Percentiles rank a stretch among this genome's conserved stretches.
phyloP scores from a whole-genome alignment of 2,888 invertebrate species.

The Philaethria dido region DNA sequence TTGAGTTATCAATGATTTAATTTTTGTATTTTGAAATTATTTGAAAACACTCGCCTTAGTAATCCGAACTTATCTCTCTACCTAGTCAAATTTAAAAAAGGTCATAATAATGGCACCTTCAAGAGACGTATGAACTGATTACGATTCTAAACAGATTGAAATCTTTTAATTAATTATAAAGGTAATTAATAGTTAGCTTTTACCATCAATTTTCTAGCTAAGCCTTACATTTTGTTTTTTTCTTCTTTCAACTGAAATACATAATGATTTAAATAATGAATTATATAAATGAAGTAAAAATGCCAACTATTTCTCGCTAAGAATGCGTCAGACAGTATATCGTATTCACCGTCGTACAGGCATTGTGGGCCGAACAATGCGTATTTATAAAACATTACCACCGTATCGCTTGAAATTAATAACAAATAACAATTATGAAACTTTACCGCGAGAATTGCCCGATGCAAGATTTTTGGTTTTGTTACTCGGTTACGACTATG shows the following conservation, averaged over 20 bases:
- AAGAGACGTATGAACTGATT: no score
- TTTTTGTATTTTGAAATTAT: no score
- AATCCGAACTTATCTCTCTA: no score
- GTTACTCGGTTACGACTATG: conserved; percentile 28
- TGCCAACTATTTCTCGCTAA: conserved; percentile 29
- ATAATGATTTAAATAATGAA: background rate
- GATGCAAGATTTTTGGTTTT: conserved; percentile 60
- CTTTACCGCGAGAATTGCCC: conserved; percentile 81
- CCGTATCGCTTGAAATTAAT: conserved; percentile 84
- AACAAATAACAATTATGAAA: conserved; percentile 84
- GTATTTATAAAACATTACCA: conserved; percentile 84
- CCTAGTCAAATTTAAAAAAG: no score
- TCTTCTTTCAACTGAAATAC: background rate
- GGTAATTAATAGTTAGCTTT: no score
- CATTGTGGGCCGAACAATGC: conserved; percentile 83
- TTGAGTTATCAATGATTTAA: no score
- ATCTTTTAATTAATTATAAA: no score
- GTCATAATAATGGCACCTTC: no score
- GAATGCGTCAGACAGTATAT: conserved; percentile 52
- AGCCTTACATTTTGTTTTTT: background rate
- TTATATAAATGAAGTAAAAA: conserved; percentile 28
- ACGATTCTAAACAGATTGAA: no score
- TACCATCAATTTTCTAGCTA: no score
- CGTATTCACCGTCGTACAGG: conserved; percentile 73
- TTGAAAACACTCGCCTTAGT: no score